Evolutionary conservation across 2,113 vertebrate species (phyloP).

Genomic region (Istiophorus platypterus): DNA sequence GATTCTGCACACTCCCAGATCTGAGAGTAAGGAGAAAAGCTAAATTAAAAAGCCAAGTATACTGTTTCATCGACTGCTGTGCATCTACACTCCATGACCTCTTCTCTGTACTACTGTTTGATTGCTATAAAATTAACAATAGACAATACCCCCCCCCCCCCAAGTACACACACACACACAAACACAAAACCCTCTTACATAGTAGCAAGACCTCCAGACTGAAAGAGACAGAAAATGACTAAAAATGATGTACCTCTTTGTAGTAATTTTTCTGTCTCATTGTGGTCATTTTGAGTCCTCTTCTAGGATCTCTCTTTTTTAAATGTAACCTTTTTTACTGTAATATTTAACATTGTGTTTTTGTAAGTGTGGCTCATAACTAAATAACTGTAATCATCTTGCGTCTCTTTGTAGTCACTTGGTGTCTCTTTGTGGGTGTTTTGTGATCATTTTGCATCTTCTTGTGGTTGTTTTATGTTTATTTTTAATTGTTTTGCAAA

Average conservation of each 20-base stretch:
- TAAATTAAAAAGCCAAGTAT: background rate
- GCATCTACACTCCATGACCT: background rate
- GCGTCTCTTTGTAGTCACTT: background rate
- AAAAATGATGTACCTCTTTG: background rate
- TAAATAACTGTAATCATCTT: too few relatives aligned
- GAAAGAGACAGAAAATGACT: background rate
- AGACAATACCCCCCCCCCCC: background rate
- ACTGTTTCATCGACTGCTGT: background rate
- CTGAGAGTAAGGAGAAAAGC: constrained; percentile 78
- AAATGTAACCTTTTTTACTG: background rate
- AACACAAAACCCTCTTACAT: too few relatives aligned
- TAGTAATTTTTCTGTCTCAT: background rate
- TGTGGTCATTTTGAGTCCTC: background rate
- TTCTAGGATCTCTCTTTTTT: background rate
- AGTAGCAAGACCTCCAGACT: too few relatives aligned
- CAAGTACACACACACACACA: too few relatives aligned
- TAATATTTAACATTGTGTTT: too few relatives aligned
- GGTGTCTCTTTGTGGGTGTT: background rate
- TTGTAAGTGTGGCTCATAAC: too few relatives aligned
- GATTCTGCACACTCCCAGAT: constrained; percentile 97
- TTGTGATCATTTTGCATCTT: background rate
- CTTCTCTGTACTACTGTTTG: background rate
- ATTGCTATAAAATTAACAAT: constrained; percentile 2
- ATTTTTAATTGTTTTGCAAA: background rate
- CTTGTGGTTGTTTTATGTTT: background rate